Conservation (phyloP, 23 tunicate genomes). For the Ascidia mentula region DNA sequence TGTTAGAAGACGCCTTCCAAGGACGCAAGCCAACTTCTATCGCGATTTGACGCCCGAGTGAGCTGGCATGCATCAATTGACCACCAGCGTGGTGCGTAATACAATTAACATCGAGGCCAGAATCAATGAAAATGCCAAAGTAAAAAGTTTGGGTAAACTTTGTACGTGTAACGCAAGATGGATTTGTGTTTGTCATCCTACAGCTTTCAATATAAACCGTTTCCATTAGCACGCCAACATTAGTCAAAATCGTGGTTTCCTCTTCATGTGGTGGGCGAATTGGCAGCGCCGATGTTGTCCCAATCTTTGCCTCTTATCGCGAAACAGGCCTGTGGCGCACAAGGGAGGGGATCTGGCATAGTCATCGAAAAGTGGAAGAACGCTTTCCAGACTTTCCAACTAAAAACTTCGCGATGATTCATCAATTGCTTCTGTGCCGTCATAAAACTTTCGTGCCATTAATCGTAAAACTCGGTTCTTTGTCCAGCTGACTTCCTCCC, state of each 20-base stretch:
- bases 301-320: neutral
- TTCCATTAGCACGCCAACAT: no score
- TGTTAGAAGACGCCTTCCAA: slow-evolving; percentile 8
- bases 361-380: neutral
- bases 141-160: no score
- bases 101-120: neutral
- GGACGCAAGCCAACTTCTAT: neutral
- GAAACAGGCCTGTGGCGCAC: neutral
- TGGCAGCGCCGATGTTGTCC: neutral
- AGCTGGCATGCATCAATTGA: neutral
- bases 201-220: no score
- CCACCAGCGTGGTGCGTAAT: neutral
- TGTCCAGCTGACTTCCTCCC: neutral
- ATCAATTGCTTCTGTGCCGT: neutral
- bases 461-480: neutral
- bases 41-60: neutral
- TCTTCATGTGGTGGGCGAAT: neutral
- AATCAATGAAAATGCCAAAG: no score
- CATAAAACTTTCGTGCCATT: neutral
- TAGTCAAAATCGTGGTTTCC: neutral
- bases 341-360: neutral
- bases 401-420: neutral
- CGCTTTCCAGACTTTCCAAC: neutral
- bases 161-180: no score
- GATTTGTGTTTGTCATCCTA: no score